Evolutionary conservation across 2,888 invertebrate species (phyloP).

Genomic region (Athalia rosae): DNA sequence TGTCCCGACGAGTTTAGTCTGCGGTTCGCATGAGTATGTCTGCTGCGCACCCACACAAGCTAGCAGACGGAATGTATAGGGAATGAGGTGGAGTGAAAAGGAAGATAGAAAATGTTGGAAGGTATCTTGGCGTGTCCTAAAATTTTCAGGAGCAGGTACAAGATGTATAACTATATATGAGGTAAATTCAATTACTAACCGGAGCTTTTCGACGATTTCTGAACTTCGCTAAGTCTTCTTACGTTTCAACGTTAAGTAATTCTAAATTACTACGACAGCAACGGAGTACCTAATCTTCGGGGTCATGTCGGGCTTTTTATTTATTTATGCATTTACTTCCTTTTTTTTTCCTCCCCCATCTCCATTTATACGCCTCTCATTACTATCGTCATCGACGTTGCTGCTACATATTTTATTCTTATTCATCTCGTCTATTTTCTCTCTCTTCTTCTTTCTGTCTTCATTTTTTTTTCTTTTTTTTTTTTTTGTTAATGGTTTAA

Average conservation of each 20-base stretch:
- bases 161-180: too few relatives aligned
- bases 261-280: constrained; percentile 22
- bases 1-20: too few relatives aligned
- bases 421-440: too few relatives aligned
- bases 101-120: constrained; percentile 37
- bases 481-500: too few relatives aligned
- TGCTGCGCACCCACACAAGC: background rate
- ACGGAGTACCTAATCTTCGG: background rate
- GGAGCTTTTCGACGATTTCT: constrained; percentile 30
- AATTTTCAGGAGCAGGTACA: constrained; percentile 29
- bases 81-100: constrained; percentile 43
- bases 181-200: constrained; percentile 30
- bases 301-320: too few relatives aligned
- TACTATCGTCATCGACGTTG: too few relatives aligned
- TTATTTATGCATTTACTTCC: too few relatives aligned
- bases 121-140: constrained; percentile 36
- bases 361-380: too few relatives aligned
- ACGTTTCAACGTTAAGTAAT: constrained; percentile 24
- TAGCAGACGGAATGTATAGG: constrained; percentile 8
- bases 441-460: too few relatives aligned
- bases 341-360: too few relatives aligned
- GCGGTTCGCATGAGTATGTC: background rate
- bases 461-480: too few relatives aligned
- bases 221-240: constrained; percentile 28
- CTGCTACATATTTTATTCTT: too few relatives aligned